A percentile compares a stretch with the other conserved stretches of the same genome.
Evolutionary conservation across 2,888 invertebrate species (phyloP).

Genomic region (Boloria euphrosyne): DNA sequence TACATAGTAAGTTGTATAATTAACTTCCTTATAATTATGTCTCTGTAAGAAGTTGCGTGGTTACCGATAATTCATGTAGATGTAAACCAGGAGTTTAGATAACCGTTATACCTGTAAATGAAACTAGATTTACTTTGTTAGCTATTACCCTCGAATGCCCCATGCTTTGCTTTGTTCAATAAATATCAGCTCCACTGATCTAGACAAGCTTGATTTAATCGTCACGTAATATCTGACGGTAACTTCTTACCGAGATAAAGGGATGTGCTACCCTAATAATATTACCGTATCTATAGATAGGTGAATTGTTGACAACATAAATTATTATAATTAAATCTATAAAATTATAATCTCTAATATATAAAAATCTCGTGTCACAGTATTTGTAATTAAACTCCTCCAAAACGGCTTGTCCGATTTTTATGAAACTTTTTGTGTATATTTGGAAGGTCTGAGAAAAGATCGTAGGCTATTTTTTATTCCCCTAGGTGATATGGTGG

Average conservation of each 20-base stretch:
- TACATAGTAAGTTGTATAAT: not conserved
- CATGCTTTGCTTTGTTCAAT: conserved; percentile 69
- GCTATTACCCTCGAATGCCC: conserved; percentile 59
- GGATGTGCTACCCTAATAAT: too few relatives aligned
- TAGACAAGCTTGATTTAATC: conserved; percentile 66
- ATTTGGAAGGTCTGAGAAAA: too few relatives aligned
- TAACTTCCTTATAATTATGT: conserved; percentile 7
- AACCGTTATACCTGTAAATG: conserved; percentile 39
- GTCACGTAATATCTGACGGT: conserved; percentile 59
- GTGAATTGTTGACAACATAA: conserved; percentile 10
- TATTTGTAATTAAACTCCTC: too few relatives aligned
- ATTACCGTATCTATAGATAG: not conserved
- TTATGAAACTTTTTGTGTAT: too few relatives aligned
- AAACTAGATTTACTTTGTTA: conserved; percentile 44
- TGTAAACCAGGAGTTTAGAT: conserved; percentile 23
- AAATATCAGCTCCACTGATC: conserved; percentile 60
- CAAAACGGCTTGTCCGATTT: too few relatives aligned
- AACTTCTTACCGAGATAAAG: conserved; percentile 3
- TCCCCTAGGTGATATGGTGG: too few relatives aligned
- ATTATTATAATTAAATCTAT: conserved; percentile 21
- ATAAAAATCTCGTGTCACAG: too few relatives aligned
- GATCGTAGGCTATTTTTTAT: too few relatives aligned
- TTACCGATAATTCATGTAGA: conserved; percentile 15
- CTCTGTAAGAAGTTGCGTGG: conserved; percentile 17
- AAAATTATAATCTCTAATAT: too few relatives aligned